These are phyloP conservation scores for Leuciscus idus DNA, from an alignment of 2,113 vertebrate species.

Conservation along the genomic window DNA sequence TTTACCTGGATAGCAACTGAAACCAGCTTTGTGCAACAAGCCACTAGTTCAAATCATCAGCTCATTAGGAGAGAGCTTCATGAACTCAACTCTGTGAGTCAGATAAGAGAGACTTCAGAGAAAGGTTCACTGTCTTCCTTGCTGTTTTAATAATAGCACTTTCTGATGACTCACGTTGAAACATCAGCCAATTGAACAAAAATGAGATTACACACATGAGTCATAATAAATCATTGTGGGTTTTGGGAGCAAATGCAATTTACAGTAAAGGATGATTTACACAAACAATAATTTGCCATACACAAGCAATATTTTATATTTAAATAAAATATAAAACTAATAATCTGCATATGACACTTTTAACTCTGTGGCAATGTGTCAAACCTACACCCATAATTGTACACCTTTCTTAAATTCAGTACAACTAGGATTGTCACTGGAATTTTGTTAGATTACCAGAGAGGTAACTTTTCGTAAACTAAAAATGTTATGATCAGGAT, in stretches of 20 bases:
- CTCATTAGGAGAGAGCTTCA: not conserved
- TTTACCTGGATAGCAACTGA: no score
- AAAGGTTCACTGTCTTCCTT: not conserved
- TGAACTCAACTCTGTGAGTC: not conserved
- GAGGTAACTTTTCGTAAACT: not conserved
- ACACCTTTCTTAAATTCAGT: not conserved
- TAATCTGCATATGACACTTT: slow-evolving; percentile 49
- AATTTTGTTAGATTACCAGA: not conserved
- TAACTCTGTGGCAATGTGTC: slow-evolving; percentile 30
- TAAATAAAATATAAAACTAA: not conserved
- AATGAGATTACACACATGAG: slow-evolving; percentile 38
- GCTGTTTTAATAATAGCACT: slow-evolving; percentile 45
- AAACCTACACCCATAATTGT: slow-evolving; percentile 16
- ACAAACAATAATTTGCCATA: slow-evolving; percentile 27
- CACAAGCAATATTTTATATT: slow-evolving; percentile 39
- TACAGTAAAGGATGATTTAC: not conserved
- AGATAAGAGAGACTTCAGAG: not conserved
- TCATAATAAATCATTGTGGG: slow-evolving; percentile 42
- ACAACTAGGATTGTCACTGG: not conserved
- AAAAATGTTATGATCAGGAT: not conserved
- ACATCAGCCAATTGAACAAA: slow-evolving; percentile 51
- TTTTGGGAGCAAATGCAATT: not conserved
- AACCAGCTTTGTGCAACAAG: no score
- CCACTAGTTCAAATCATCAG: not conserved
- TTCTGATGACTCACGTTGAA: slow-evolving; percentile 52